These are phyloP conservation scores for Paelopatides confundens DNA, from an alignment of 53 echinoderm and acorn worm genomes.

Conservation along the genomic window DNA sequence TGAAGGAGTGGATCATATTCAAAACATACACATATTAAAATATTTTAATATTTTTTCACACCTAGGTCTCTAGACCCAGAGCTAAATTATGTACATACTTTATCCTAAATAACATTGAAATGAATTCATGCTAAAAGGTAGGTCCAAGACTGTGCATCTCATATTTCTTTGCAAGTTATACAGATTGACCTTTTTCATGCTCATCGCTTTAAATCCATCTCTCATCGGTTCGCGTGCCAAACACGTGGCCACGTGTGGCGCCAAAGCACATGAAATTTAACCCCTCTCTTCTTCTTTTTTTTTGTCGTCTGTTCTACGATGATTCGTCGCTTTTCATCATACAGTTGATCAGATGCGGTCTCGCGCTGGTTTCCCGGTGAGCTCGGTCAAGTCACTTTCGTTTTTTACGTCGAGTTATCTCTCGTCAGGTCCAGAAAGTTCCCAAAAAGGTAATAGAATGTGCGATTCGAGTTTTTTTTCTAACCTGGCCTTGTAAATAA, in stretches of 20 bases:
- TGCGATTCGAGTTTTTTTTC: not conserved
- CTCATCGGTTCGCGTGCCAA: conserved; percentile 24
- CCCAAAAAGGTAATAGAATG: conserved; percentile 43
- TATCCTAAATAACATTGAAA: too few species aligned
- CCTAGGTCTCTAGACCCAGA: too few species aligned
- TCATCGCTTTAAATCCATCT: not conserved
- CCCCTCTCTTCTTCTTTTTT: not conserved
- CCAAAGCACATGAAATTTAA: conserved; percentile 26
- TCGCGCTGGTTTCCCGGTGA: conserved; percentile 18
- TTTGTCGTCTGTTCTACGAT: not conserved
- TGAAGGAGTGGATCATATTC: too few species aligned
- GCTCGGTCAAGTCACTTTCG: conserved; percentile 27
- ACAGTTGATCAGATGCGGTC: conserved; percentile 8
- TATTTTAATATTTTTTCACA: too few species aligned
- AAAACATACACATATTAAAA: too few species aligned
- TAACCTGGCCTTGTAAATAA: not conserved
- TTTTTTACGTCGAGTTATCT: not conserved
- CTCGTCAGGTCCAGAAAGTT: not conserved
- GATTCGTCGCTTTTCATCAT: not conserved
- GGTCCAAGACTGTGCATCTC: too few species aligned
- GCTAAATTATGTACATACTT: too few species aligned
- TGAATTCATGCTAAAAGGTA: too few species aligned
- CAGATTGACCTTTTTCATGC: too few species aligned
- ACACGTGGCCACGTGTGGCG: conserved; percentile 42
- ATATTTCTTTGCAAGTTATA: too few species aligned